Evolutionary conservation across 1,140 invertebrate genomes (phyloP), one percentile per base, ranked within the genome.

Genomic region (Leptinotarsa lineolata): DNA sequence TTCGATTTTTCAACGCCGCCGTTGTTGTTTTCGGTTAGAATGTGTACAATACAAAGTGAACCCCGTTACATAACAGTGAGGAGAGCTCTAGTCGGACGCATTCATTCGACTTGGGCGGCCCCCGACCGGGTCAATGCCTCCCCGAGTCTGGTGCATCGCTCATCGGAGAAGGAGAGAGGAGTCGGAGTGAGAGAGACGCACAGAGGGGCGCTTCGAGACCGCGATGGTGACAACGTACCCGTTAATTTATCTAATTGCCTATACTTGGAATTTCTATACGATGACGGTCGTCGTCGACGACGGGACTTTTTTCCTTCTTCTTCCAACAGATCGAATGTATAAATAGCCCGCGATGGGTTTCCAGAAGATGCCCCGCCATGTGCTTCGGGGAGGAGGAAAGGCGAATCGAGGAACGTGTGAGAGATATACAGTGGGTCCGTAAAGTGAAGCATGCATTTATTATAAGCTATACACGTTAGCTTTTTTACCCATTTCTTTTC

Each of bases 201-300:
- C 15, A 54, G 48, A 54, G 48, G 48, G 48, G 48, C 48, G 48
- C 48, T 54, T 54, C 48, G 48, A 64, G 61, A 64, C 24, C 61
- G 20, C 24, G 61, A 21, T 64, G 61, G 61, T 64, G 61, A 64
- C 61, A 64, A 64, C 61, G 61, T 30, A 64, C 61, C 61, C 61
- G 61, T 64, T 64, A 64, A 64, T 64, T 64, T 64, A 64, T 64
- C 61, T 64, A 64, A 64, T 30, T 64, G 61, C 61, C 61, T 64
- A 20, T 64, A 64, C 61, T 64, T 30, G 61, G 61, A 64, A 64
- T 64, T 64, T 22, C 48, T 54, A 54, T 54, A 18, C 16, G 48
- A 54, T 15, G 48, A 54, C 48, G 16, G 48, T 60, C 58, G 58
- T 60, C 21, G n/a, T 18, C 48, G 48, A 54, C 4, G 48, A 54